Base-by-base conservation (phyloP, 2,113 vertebrate species). In the Prolemur simus region DNA sequence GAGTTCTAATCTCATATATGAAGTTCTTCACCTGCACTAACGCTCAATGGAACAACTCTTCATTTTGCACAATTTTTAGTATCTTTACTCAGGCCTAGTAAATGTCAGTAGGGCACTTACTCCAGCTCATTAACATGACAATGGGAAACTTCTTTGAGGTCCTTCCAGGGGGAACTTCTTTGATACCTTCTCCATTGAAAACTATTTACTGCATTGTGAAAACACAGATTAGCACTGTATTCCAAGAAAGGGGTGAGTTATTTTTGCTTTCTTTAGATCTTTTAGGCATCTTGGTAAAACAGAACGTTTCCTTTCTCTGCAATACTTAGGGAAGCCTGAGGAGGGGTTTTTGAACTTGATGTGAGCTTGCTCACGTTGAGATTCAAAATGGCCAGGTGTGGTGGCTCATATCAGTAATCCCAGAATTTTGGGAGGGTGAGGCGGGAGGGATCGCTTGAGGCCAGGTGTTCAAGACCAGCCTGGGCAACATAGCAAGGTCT, bases 311-410 rank as follows among this genome's bases (percentile, higher is more conserved):
- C 42, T 96, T 95, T 87, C 3, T 77, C 60, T 37, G 13, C 23
- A 89, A 64, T 20, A 94, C 23, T 87, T 68, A 94, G 76, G 27
- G 11, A 94, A 94, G 58, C 88, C 23, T 64, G 23, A 95, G n/a
- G 49, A 86, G 54, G 68, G 78, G 7, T 63, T 88, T 93, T 73
- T 73, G 58, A 94, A 85, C 66, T 23, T 74, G n/a, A 94, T 77
- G 15, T 69, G 17, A 85, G 32, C 54, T 21, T 87, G 6, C 29
- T 93, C 17, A 85, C 5, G 23, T 37, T 47, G 49, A 58, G 27
- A 89, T 90, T 85, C 29, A 91, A 32, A 89, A 58, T 92, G 29
- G 60, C 60, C 60, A 63, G 60, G 60, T 25, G 25, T 29, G 10
- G 25, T 63, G 25, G 25, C 60, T 63, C 25, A 63, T 11, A 63